Base-by-base conservation (phyloP, 2,113 vertebrate genomes). In the Corvus cornix region DNA sequence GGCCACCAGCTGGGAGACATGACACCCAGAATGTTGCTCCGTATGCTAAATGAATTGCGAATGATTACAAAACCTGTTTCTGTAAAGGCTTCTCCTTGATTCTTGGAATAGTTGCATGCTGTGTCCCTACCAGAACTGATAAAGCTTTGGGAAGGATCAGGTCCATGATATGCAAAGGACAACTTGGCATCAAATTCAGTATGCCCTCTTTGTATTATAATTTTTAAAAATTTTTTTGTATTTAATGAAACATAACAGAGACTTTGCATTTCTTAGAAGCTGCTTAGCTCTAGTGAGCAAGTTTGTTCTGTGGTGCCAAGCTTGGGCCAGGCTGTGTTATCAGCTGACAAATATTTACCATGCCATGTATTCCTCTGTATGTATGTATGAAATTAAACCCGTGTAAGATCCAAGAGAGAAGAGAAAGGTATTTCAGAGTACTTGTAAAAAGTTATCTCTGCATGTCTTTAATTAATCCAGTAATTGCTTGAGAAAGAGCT, bases 21-120 rank as follows among this genome's bases (percentile, higher is more conserved):
- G 88, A 96, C 93, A 94, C 90, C 82, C 92, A 87, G 82, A 96
- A 95, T 95, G 89, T 48, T 76, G 44, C 95, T 95, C 94, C 86
- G 39, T 96, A 97, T 97, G 94, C 78, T 97, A 95, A 82, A 90
- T 84, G 95, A 95, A 96, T 90, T 96, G 89, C 3, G 17, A 93
- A 82, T 93, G 68, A 97, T 95, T 86, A 82, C 67, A 87, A 94
- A 95, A 74, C 79, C 73, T 87, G 91, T 77, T 95, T 87, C 96
- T 86, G 53, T 81, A 95, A 94, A 95, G 92, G 28, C 37, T 95
- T 87, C 85, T 96, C 66, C 74, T 81, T 77, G 69, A 41, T 91
- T 89, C 85, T 94, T 93, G 87, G 76, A 95, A 86, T 73, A 89
- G 51, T 60, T 73, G 46, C 1, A 0, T 75, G 56, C 69, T 78